Conservation (phyloP, 2,113 vertebrate genomes). For the Mixornis gularis region DNA sequence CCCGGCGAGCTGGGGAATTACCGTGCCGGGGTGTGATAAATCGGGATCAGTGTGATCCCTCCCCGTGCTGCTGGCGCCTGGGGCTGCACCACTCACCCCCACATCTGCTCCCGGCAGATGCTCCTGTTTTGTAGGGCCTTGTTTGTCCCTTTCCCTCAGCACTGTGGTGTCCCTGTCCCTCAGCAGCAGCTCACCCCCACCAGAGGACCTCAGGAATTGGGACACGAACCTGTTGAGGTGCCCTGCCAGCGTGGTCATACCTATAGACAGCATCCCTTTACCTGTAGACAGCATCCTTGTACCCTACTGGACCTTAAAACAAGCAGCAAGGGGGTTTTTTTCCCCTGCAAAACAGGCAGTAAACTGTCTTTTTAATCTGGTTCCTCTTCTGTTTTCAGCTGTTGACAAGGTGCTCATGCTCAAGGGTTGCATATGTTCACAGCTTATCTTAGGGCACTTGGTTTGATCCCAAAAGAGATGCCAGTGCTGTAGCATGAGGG, state of each 20-base stretch:
- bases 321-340: not conserved
- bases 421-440: not conserved
- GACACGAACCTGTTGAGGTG: rapidly evolving
- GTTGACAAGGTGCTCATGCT: not conserved
- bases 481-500: not conserved
- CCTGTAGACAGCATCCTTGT: not conserved
- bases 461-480: not conserved
- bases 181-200: not conserved
- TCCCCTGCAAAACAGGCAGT: not conserved
- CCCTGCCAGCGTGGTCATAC: rapidly evolving
- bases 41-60: conserved; percentile 48
- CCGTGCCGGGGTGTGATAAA: conserved; percentile 54
- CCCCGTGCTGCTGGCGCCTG: not conserved
- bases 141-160: conserved; percentile 34
- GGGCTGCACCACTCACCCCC: not conserved
- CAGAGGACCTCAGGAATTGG: not conserved
- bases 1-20: conserved; percentile 16
- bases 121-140: conserved; percentile 50
- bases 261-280: not conserved
- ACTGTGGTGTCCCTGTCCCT: not conserved
- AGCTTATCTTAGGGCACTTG: not conserved
- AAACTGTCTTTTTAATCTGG: not conserved
- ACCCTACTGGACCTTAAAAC: not conserved
- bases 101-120: conserved; percentile 47
- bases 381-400: not conserved